Evolutionary conservation across 2,888 invertebrate genomes (phyloP), one percentile per base, ranked within the genome.

Genomic region (Nomada flava): DNA sequence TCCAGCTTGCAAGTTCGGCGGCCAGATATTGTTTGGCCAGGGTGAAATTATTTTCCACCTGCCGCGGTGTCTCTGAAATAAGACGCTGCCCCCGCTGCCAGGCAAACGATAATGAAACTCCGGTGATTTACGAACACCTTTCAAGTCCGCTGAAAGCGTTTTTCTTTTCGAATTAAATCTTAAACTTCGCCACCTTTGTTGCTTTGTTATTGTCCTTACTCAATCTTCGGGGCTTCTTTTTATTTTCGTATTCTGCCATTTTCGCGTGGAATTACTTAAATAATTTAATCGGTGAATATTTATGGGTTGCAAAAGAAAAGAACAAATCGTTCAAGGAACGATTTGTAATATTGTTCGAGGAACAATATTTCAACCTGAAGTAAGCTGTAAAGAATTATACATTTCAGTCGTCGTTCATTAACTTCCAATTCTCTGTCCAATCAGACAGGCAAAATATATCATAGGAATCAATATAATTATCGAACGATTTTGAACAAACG

Each of bases 21-120:
- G 68, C 44, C 57, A 36, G 60, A 73, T 80, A 73, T 65, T 73
- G 78, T 72, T 73, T 76, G 23, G 44, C 42, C 55, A 2, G 55
- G 20, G 9, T 62, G 42, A 20, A 65, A 84, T 87, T 82, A 82
- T 82, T 76, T 74, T 73, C 62, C 60, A 47, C 53, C 53, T 44
- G 26, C 29, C 42, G 5, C 42, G 23, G 50, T 26, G 53, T 79
- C 29, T 63, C 29, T 36, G 44, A n/a, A 29, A 55, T 42, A 23
- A 55, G 67, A 23, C 50, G 26, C 1, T 44, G 64, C n/a, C 62
- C 26, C 29, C 9, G 20, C 47, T 50, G 29, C 23, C n/a, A 11
- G 50, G 62, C 5, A 23, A n/a, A 4, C 55, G 29, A 52, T 79
- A 80, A 80, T 80, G 80, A 80, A 80, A 80, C 63, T 18, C 42